Conservation (phyloP, 2,113 vertebrate species). For the Rhynchopsitta pachyrhyncha region DNA sequence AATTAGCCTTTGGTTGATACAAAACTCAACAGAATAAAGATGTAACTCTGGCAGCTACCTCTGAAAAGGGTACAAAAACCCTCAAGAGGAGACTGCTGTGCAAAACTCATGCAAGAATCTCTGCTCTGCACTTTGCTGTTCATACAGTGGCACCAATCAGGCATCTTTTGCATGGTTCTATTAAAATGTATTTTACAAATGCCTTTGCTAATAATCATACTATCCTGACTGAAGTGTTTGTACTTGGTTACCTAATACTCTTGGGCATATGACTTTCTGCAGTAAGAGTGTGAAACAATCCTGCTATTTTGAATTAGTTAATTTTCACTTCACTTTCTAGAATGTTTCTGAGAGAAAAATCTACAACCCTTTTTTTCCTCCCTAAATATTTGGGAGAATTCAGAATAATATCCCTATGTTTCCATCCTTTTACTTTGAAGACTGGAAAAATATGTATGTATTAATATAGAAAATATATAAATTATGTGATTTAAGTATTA, state of each 20-base stretch:
- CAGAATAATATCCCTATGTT: not conserved
- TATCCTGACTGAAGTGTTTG: not conserved
- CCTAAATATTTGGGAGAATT: not conserved
- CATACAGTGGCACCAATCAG: not conserved
- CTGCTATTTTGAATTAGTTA: not conserved
- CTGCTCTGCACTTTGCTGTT: not conserved
- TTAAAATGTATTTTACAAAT: not conserved
- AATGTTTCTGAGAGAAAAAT: not conserved
- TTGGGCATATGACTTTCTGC: not conserved
- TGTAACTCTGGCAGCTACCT: not conserved
- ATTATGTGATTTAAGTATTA: not conserved
- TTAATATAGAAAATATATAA: not conserved
- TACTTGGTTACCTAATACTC: not conserved
- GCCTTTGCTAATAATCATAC: not conserved
- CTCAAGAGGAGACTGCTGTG: not conserved
- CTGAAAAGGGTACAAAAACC: not conserved
- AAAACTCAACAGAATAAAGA: not conserved
- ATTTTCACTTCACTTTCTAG: not conserved
- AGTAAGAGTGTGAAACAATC: not conserved
- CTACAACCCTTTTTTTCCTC: accelerated
- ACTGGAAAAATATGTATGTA: not conserved
- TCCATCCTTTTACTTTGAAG: not conserved
- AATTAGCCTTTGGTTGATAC: not conserved
- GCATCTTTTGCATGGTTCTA: not conserved
- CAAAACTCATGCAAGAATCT: not conserved